A percentile compares a stretch with the other conserved stretches of the same genome.
phyloP scores from a whole-genome alignment of 2,797 vertebrate genomes.

The Dermochelys coriacea region DNA sequence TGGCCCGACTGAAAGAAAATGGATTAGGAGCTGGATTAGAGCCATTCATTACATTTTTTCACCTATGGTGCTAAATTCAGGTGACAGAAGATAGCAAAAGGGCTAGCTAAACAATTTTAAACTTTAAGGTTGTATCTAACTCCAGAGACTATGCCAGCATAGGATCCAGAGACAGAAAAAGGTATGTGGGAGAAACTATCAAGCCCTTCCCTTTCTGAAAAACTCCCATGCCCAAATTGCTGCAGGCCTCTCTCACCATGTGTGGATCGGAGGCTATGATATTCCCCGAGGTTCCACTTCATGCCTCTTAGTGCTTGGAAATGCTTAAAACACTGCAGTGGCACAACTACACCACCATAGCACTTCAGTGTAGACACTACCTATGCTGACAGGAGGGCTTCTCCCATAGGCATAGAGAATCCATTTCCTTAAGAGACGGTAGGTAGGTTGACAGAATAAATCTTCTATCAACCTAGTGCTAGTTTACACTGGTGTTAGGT shows the following conservation, averaged over 20 bases:
- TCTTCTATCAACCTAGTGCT: background rate
- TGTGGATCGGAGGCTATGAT: too few species aligned
- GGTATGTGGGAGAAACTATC: background rate
- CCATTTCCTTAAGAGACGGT: background rate
- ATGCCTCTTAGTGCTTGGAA: too few species aligned
- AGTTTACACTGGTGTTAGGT: background rate
- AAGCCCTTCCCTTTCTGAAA: background rate
- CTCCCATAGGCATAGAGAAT: background rate
- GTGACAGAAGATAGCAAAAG: slow-evolving; percentile 29
- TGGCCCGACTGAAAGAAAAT: background rate
- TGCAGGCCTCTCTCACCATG: background rate
- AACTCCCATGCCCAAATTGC: background rate
- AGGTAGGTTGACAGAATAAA: background rate
- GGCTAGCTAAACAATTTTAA: background rate
- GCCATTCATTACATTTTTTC: background rate
- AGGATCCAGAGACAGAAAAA: background rate
- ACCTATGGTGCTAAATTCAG: background rate
- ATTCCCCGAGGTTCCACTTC: too few species aligned
- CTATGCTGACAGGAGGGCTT: background rate
- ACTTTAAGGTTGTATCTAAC: background rate
- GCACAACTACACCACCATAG: too few species aligned
- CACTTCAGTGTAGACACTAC: too few species aligned
- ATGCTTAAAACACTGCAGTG: background rate
- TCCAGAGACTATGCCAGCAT: background rate
- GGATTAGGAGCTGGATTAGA: background rate